Base-by-base conservation (phyloP, 2,113 vertebrate species). In the Mobula hypostoma region DNA sequence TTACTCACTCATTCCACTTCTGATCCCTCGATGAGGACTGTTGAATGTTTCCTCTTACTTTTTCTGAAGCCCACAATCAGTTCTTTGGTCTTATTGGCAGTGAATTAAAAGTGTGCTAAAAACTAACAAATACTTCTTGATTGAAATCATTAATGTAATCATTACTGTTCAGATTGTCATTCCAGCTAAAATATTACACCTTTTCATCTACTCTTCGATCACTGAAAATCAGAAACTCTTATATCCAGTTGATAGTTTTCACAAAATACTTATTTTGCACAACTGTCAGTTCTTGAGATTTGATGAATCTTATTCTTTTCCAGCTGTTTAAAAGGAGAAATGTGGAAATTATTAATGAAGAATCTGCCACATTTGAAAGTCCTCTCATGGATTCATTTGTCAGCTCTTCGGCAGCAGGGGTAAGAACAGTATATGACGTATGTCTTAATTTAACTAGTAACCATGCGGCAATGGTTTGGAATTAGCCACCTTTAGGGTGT, bases 241-340 rank as follows among this genome's bases (percentile, higher is more conserved):
- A 29, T 87, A 29, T 85, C 29, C 40, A 2, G 21, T 21, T 87
- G 79, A 17, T 82, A 2, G 32, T 79, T 2, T 82, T 85, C 56
- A 29, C 7, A 87, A 87, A 87, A 29, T 61, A 27, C 12, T 88
- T 87, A 56, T 88, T 88, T 32, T 66, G 5, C 63, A 27, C 29
- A 66, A 7, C 29, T 61, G 61, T 63, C 12, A 87, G 56, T 9
- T 58, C 19, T 56, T 85, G 82, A 56, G 82, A 66, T 90, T 66
- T 90, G 85, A 90, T 32, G 1, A 15, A 15, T 63, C 32, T 63
- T 94, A 15, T 94, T 94, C 95, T 56, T 94, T 95, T 76, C 94
- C 96, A 99, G 98, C 98, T 99, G 95, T 99, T 99, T 96, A 99
- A 99, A 95, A 97, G 99, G 94, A 98, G 99, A 96, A 99, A 99